phyloP scores from a whole-genome alignment of 2,888 invertebrate species.

The Drosophila stalkeri region DNA sequence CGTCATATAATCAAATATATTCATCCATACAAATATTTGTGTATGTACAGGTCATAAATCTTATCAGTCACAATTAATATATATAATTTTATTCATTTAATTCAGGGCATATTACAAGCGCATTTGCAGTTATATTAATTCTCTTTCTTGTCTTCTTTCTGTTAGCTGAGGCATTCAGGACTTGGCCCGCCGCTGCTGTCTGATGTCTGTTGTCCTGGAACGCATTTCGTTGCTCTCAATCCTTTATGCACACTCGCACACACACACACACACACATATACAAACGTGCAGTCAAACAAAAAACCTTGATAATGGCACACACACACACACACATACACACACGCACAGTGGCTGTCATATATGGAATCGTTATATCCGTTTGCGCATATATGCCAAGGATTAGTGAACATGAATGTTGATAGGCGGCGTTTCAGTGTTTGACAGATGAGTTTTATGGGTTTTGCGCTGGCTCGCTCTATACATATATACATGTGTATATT shows the following conservation, averaged over 20 bases:
- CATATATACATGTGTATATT: neutral
- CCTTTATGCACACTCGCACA: constrained; percentile 63
- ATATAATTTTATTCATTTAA: constrained; percentile 13
- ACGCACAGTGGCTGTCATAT: constrained; percentile 36
- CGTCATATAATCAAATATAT: neutral
- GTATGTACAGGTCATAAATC: neutral
- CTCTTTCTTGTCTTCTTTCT: constrained; percentile 27
- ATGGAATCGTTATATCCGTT: constrained; percentile 63
- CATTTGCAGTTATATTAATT: constrained; percentile 32
- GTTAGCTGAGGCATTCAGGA: constrained; percentile 21
- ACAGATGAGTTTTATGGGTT: constrained; percentile 75
- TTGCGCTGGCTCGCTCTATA: constrained; percentile 42
- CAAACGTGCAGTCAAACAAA: constrained; percentile 54
- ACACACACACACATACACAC: constrained; percentile 13
- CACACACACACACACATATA: constrained; percentile 20
- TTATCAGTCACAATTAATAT: neutral
- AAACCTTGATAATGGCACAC: constrained; percentile 72
- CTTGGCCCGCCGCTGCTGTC: constrained; percentile 11
- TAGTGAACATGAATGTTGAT: constrained; percentile 75
- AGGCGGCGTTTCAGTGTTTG: constrained; percentile 73
- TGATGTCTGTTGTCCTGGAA: constrained; percentile 31
- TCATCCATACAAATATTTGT: neutral
- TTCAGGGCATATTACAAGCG: constrained; percentile 19
- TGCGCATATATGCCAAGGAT: constrained; percentile 74
- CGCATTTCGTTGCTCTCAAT: constrained; percentile 70